These are phyloP conservation scores for Anoplolepis gracilipes DNA, from an alignment of 1,140 invertebrate species.

Conservation along the genomic window DNA sequence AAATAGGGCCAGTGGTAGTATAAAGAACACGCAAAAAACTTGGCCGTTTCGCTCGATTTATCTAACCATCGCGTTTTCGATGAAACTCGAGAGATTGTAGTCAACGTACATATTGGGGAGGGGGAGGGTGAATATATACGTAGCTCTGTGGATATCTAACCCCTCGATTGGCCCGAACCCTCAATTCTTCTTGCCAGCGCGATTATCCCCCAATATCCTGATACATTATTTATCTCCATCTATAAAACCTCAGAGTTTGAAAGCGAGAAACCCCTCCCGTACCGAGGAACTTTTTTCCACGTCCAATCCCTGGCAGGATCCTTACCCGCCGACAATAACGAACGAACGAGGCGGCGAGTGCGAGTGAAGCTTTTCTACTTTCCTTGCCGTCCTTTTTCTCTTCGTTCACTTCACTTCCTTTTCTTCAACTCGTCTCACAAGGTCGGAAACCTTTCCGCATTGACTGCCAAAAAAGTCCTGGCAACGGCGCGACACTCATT, in stretches of 20 bases:
- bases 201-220: conserved; percentile 77
- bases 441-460: conserved; percentile 65
- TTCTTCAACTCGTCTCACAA: conserved; percentile 45
- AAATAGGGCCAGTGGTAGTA: background rate
- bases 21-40: conserved; percentile 5
- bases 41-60: conserved; percentile 43
- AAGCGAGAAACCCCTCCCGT: conserved; percentile 63
- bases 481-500: conserved; percentile 69
- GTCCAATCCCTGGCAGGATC: conserved; percentile 58
- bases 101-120: conserved; percentile 24
- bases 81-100: conserved; percentile 27
- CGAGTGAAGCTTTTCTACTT: conserved; percentile 64
- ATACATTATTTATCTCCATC: conserved; percentile 77
- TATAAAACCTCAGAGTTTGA: conserved; percentile 66
- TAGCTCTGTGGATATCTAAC: conserved; percentile 42
- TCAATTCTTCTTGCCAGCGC: conserved; percentile 68
- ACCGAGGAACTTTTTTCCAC: conserved; percentile 66
- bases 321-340: conserved; percentile 67
- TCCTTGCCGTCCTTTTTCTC: conserved; percentile 41
- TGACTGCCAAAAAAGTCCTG: conserved; percentile 71
- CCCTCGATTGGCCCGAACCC: conserved; percentile 42
- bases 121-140: background rate
- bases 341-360: conserved; percentile 61
- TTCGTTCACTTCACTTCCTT: conserved; percentile 40
- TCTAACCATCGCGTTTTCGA: conserved; percentile 42